These are phyloP conservation scores for Frieseomelitta varia DNA, from an alignment of 1,140 invertebrate genomes.

Conservation along the genomic window DNA sequence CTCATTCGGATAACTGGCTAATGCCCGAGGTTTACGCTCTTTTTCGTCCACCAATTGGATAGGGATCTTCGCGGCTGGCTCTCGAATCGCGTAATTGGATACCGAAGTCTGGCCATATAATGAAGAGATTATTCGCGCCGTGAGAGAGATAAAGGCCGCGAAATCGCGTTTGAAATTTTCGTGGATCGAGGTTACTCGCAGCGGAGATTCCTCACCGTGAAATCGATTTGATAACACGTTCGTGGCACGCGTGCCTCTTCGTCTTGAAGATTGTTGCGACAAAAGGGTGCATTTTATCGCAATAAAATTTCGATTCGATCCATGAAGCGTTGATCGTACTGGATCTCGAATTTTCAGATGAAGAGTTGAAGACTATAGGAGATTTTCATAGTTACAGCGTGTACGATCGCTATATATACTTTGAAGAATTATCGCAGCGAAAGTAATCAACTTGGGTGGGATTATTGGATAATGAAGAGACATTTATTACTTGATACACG, in stretches of 20 bases:
- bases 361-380: background rate
- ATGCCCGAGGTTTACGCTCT: slow-evolving; percentile 59
- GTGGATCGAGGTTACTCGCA: background rate
- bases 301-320: background rate
- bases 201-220: slow-evolving; percentile 2
- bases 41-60: slow-evolving; percentile 55
- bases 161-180: slow-evolving; percentile 20
- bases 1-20: slow-evolving; percentile 62
- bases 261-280: background rate
- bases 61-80: slow-evolving; percentile 41
- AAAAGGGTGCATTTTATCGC: background rate
- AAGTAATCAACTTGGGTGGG: background rate
- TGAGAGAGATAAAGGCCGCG: background rate
- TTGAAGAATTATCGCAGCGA: background rate
- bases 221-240: slow-evolving; percentile 6
- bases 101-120: slow-evolving; percentile 48
- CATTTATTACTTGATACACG: background rate
- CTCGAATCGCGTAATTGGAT: slow-evolving; percentile 49
- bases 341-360: background rate
- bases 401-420: background rate
- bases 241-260: no score
- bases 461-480: background rate
- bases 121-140: slow-evolving; percentile 52
- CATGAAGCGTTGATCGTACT: background rate
- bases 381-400: background rate